Conservation (phyloP, 35 echinoderm and acorn worm species). For the Ophiothrix spiculata region DNA sequence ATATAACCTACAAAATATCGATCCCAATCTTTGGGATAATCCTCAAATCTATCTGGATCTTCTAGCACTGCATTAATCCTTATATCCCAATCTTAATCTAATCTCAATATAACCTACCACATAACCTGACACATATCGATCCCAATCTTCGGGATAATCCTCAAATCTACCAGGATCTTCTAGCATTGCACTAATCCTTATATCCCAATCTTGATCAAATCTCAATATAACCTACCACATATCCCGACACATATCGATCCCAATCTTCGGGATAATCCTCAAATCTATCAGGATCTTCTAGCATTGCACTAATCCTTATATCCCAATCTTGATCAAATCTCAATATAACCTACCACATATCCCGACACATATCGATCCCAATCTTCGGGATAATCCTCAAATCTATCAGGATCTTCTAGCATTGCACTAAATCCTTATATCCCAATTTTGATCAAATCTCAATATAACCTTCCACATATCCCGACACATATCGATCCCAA, state of each 20-base stretch:
- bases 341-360: slow-evolving; percentile 96
- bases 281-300: slow-evolving; percentile 91
- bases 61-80: slow-evolving; percentile 91
- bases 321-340: too few species aligned
- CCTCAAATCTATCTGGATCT: slow-evolving; percentile 87
- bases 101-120: too few species aligned
- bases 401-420: slow-evolving; percentile 88
- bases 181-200: too few species aligned
- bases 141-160: too few species aligned
- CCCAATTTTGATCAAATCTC: too few species aligned
- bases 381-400: slow-evolving; percentile 82
- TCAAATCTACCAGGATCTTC: too few species aligned
- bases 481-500: slow-evolving; percentile 95
- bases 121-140: too few species aligned
- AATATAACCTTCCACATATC: slow-evolving; percentile 93
- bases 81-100: too few species aligned
- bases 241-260: slow-evolving; percentile 93
- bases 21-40: slow-evolving; percentile 90
- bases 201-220: too few species aligned
- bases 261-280: slow-evolving; percentile 85
- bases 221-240: slow-evolving; percentile 96
- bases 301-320: too few species aligned
- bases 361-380: slow-evolving; percentile 95
- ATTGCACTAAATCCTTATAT: too few species aligned
- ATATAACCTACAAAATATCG: slow-evolving; percentile 90